Evolutionary conservation across 2,113 vertebrate genomes (phyloP), one percentile per base, ranked within the genome.

Genomic region (Fregetta grallaria): DNA sequence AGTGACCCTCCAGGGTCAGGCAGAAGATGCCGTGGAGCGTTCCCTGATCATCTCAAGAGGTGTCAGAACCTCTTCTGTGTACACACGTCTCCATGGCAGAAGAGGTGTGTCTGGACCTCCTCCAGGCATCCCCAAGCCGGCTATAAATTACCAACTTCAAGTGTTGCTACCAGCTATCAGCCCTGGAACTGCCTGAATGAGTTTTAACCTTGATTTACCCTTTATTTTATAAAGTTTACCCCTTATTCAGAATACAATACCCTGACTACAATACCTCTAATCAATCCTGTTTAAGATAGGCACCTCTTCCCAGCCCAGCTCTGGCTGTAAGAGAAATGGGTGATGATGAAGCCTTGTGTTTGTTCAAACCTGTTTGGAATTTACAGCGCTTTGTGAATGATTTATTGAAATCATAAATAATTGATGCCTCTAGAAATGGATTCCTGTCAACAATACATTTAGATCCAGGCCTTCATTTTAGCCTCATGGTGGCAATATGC

Each of bases 391-490:
- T 78, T 87, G 68, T 93, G 81, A 94, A 72, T 76, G 73, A 96
- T 95, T 95, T 80, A 94, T 92, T 75, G 53, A 86, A 78, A 52
- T n/a, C 1, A 2, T 88, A 91, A 96, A 96, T 94, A 92, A 97
- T 92, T 90, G 84, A 95, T 95, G 91, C 50, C 81, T 79, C 74
- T 91, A 80, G 62, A 96, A 97, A 96, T 96, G 75, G 83, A 72
- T 95, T 96, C 90, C 94, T 94, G 91, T 95, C 88, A 62, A 96
- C 89, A 90, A 92, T 93, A 76, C 61, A 94, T 94, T 88, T 66
- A 93, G 61, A 53, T 29, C 49, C 14, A 86, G 65, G 72, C 92
- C 94, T 93, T 90, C 52, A 65, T 89, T 92, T 94, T 50, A 91
- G 75, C 56, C 86, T 95, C 76, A 36, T 80, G 81, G 84, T 92